These are phyloP conservation scores for Trigoniulus corallinus DNA, from an alignment of 1,140 invertebrate genomes.

Conservation along the genomic window DNA sequence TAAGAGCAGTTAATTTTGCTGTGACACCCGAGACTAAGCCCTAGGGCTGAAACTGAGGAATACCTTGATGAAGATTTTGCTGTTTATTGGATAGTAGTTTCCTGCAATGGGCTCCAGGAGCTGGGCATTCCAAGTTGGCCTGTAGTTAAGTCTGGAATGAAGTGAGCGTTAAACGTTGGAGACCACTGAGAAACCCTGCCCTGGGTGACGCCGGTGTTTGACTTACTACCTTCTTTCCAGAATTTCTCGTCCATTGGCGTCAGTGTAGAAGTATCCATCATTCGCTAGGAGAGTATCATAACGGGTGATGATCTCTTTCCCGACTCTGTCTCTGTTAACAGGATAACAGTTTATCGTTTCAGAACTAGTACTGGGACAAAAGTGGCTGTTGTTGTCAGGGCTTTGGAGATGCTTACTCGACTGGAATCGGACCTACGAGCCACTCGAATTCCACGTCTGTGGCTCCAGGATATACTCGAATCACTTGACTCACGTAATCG, in stretches of 20 bases:
- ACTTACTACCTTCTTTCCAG: slow-evolving; percentile 43
- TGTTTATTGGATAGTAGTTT: slow-evolving; percentile 90
- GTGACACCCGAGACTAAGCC: too few relatives aligned
- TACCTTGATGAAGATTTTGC: slow-evolving; percentile 54
- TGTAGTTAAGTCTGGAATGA: too few relatives aligned
- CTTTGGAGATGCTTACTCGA: too few relatives aligned
- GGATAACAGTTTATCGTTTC: too few relatives aligned
- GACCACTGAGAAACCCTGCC: too few relatives aligned
- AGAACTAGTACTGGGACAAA: too few relatives aligned
- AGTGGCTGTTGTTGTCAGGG: too few relatives aligned
- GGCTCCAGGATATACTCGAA: slow-evolving; percentile 50
- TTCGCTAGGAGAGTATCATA: slow-evolving; percentile 41
- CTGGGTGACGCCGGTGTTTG: too few relatives aligned
- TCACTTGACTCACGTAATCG: slow-evolving; percentile 62
- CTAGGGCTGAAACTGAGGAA: too few relatives aligned
- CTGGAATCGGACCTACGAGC: slow-evolving; percentile 82
- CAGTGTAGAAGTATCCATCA: slow-evolving; percentile 65
- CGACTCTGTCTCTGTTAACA: slow-evolving; percentile 45
- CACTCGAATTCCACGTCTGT: slow-evolving; percentile 68
- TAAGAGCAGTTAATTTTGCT: too few relatives aligned
- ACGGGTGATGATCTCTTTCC: slow-evolving; percentile 65
- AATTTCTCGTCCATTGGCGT: slow-evolving; percentile 84
- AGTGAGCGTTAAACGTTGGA: too few relatives aligned
- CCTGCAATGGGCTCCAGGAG: slow-evolving; percentile 49
- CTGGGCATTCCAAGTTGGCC: slow-evolving; percentile 49